Percentiles rank a stretch among this genome's conserved stretches.
Conservation (phyloP, 2,888 invertebrate genomes). For the Hemithea aestivaria region DNA sequence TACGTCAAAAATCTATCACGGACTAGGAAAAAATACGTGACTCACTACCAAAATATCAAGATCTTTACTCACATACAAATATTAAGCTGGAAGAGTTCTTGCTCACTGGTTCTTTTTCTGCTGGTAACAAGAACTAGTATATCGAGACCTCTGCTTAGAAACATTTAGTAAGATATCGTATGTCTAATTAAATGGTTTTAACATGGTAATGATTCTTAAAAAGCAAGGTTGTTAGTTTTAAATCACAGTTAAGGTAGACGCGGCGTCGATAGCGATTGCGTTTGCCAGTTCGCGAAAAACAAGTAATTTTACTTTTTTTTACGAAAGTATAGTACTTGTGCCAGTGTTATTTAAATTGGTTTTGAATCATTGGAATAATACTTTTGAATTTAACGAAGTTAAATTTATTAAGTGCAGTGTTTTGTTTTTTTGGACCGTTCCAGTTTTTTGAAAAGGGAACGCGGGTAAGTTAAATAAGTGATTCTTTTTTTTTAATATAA, state of each 20-base stretch:
- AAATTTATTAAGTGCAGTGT: constrained; percentile 37
- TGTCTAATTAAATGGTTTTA: constrained; percentile 6
- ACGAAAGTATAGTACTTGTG: constrained; percentile 50
- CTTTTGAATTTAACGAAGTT: constrained; percentile 19
- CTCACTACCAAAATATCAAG: constrained; percentile 2
- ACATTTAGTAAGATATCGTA: neutral
- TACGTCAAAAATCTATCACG: constrained; percentile 8
- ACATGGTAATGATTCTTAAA: constrained; percentile 34
- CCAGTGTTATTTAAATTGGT: constrained; percentile 37
- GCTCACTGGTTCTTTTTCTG: constrained; percentile 4
- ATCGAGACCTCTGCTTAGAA: constrained; percentile 8
- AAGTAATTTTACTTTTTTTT: constrained; percentile 50
- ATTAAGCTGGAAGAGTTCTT: constrained; percentile 5
- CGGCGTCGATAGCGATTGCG: constrained; percentile 50
- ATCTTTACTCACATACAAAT: constrained; percentile 1
- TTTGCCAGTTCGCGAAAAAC: constrained; percentile 30
- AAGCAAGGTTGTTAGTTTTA: constrained; percentile 41
- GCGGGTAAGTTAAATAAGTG: constrained; percentile 10
- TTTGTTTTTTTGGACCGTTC: constrained; percentile 43
- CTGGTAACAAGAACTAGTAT: constrained; percentile 5
- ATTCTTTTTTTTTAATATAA: neutral
- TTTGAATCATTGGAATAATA: constrained; percentile 37
- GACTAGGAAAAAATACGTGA: constrained; percentile 3
- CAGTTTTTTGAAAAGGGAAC: constrained; percentile 35
- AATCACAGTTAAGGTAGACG: constrained; percentile 48